Evolutionary conservation across 2,797 vertebrate genomes (phyloP), one percentile per base, ranked within the genome.

Genomic region (Gymnodraco acuticeps): DNA sequence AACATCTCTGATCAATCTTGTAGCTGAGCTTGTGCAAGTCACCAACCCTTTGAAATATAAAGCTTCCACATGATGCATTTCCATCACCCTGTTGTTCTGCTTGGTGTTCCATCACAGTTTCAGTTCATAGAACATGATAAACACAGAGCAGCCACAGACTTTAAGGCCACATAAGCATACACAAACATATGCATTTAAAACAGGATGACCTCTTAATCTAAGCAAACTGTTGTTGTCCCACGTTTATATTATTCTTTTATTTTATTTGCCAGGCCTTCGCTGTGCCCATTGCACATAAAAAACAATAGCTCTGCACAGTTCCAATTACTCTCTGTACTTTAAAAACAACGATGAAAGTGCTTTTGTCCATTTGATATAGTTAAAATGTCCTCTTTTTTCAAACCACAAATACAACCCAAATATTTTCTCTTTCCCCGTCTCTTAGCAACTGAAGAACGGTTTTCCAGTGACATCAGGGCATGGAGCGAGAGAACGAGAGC

Each of bases 361-460:
- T 82, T 88, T 86, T 87, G 86, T 89, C 82, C 79, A 80, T 89
- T 92, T 88, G 71, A 64, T 80, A 79, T 56, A 76, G 75, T 84
- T 83, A 87, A 83, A 88, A 89, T 90, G 84, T 91, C 79, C 83
- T 89, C 76, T 87, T 89, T 88, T 41, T 41, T 58, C 9, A 75
- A 87, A 90, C 88, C 90, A 89, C 88, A 87, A 90, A 92, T 89
- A 87, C 89, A 84, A 89, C 85, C 92, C 88, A 93, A 95, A 94
- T 94, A 95, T 95, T 95, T 94, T 91, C 85, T 88, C 88, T 93
- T 81, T 59, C 83, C 78, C 73, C 50, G 93, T 95, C 90, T 89
- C 95, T 91, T 94, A 95, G 94, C 94, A 95, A 95, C 94, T 73
- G 87, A 86, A 87, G 89, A 93, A 90, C 90, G 87, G 88, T 93